Base-by-base conservation (phyloP, 2,888 invertebrate species). In the Minunthozetes semirufus region DNA sequence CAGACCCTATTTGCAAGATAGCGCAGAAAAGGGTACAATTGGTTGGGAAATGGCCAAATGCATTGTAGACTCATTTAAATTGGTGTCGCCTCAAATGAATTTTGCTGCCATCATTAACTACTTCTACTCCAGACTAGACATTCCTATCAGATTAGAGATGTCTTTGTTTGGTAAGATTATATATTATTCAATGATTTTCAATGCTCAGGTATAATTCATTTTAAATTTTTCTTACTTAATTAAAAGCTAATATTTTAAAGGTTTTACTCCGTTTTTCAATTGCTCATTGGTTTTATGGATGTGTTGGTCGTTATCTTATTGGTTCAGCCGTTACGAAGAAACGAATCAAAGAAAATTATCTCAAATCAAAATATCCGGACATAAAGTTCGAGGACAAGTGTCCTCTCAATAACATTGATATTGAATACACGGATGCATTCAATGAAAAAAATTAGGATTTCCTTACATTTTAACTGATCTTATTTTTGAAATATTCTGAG, bases 211-310 rank as follows among this genome's bases (percentile, higher is more conserved):
- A 8, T 59, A 15, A 53, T 9, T 53, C 53, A n/a, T 1, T 9
- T 53, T 19, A 53, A 2, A 19, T 53, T n/a, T 53, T 3, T 53
- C 19, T 53, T 11, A 4, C 5, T 42, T 4, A 19, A 19, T 50
- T 19, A 9, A 2, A 50, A 50, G 9, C 19, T 48, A 8, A 48
- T 48, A 48, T 50, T 50, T 42, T 13, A 42, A 42, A 63, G 63
- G 33, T 38, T 27, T 9, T 63, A 38, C 27, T 63, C n/a, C 63
- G 63, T 5, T 63, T 63, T 38, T 63, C 63, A 38, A 27, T 29
- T 0, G 63, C 63, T 3, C 63, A 63, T 19, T 63, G 63, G 63
- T n/a, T 63, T 25, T 63, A 63, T 38, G 63, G 63, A 63, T 63
- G 9, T 33, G n/a, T 27, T 1, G 33, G 38, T 63, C 6, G 38